Conservation (phyloP, 2,797 vertebrate genomes). For the Chelmon rostratus region DNA sequence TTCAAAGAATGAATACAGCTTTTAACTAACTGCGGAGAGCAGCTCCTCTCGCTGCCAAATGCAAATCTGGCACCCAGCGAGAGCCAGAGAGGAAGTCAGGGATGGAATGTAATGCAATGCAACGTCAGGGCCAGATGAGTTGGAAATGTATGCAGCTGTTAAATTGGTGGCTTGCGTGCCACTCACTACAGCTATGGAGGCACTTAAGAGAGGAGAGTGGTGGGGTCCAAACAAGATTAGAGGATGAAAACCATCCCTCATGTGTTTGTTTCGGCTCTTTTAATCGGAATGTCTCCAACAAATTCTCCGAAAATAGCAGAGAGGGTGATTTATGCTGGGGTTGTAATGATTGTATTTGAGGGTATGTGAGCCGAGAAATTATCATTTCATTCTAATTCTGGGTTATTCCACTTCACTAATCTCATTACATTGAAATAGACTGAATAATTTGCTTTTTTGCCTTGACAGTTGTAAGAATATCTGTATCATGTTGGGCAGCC, state of each 20-base stretch:
- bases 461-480: slow-evolving; percentile 63
- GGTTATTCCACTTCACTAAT: slow-evolving; percentile 75
- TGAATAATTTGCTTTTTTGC: slow-evolving; percentile 56
- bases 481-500: slow-evolving; percentile 57
- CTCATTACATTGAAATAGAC: slow-evolving; percentile 67
- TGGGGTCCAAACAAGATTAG: slow-evolving; percentile 67
- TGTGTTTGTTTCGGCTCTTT: slow-evolving; percentile 55
- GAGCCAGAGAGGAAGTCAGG: slow-evolving; percentile 69
- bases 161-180: slow-evolving; percentile 68
- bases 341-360: slow-evolving; percentile 59
- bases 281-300: slow-evolving; percentile 48
- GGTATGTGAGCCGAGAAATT: slow-evolving; percentile 62
- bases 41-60: slow-evolving; percentile 66
- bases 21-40: slow-evolving; percentile 77
- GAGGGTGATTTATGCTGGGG: slow-evolving; percentile 48
- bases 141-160: slow-evolving; percentile 79
- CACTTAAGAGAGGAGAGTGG: slow-evolving; percentile 64
- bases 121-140: slow-evolving; percentile 77
- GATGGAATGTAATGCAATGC: slow-evolving; percentile 70
- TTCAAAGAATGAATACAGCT: slow-evolving; percentile 67
- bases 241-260: slow-evolving; percentile 55
- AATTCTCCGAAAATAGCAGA: slow-evolving; percentile 52
- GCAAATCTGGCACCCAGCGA: slow-evolving; percentile 70
- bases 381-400: slow-evolving; percentile 72
- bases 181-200: slow-evolving; percentile 50